Percentiles rank a stretch among this genome's conserved stretches.
Evolutionary conservation across 1,140 invertebrate species (phyloP).

Genomic region (Physella acuta): DNA sequence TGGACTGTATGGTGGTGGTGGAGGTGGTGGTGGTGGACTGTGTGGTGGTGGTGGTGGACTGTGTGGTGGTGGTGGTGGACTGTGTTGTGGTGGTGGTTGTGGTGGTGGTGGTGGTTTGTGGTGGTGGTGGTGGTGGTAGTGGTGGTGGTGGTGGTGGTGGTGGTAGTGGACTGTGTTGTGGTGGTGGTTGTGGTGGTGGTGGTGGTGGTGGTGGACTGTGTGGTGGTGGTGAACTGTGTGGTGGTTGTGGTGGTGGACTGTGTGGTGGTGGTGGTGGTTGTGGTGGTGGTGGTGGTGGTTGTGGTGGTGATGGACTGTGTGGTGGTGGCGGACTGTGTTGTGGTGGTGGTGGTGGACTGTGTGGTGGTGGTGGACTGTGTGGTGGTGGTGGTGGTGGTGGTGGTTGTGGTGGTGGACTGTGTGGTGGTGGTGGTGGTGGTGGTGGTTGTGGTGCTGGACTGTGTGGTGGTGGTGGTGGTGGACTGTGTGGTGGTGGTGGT

Average conservation of each 20-base stretch:
- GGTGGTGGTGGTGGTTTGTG: too few relatives aligned
- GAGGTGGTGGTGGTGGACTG: background rate
- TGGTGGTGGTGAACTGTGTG: background rate
- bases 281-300: background rate
- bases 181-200: background rate
- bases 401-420: background rate
- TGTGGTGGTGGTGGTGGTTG: background rate
- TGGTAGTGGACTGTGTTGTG: background rate
- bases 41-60: background rate
- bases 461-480: slow-evolving; percentile 10
- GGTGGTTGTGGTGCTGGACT: background rate
- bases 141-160: slow-evolving; percentile 6
- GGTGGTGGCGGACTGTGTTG: background rate
- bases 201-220: background rate
- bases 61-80: background rate
- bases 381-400: background rate
- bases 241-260: background rate
- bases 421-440: slow-evolving; percentile 6
- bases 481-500: background rate
- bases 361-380: background rate
- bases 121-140: background rate
- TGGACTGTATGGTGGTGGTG: background rate
- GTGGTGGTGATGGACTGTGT: background rate
- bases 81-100: background rate
- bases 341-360: background rate